These are phyloP conservation scores for Indicator maculatus DNA, from an alignment of 2,113 vertebrate genomes.

Conservation along the genomic window DNA sequence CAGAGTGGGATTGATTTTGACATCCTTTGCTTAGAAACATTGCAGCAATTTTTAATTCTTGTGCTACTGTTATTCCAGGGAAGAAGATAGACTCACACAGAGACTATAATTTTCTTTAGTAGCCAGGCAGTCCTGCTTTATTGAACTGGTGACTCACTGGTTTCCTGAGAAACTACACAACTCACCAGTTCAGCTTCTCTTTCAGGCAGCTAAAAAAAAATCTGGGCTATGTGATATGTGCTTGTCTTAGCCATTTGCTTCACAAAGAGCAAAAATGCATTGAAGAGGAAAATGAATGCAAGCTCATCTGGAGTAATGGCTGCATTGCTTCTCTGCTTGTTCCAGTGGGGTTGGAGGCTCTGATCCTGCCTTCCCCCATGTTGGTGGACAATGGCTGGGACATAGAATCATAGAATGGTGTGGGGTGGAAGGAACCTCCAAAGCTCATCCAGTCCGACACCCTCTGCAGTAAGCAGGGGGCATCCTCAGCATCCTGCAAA, in stretches of 20 bases:
- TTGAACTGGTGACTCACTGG: not conserved
- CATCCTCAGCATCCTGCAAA: not conserved
- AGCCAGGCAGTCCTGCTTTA: not conserved
- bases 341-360: fast-evolving
- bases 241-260: not conserved
- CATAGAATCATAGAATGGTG: no score
- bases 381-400: not conserved
- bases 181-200: not conserved
- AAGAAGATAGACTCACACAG: not conserved
- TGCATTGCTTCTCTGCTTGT: not conserved
- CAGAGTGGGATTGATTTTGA: not conserved
- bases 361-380: fast-evolving
- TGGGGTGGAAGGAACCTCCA: no score
- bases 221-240: not conserved
- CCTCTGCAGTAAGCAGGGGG: no score
- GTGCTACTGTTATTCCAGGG: not conserved
- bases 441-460: no score
- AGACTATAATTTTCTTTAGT: not conserved
- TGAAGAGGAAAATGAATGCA: not conserved
- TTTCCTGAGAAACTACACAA: not conserved
- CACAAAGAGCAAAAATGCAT: not conserved
- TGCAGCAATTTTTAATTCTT: not conserved
- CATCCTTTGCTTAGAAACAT: not conserved
- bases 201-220: not conserved
- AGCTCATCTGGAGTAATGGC: not conserved